Evolutionary conservation across 2,113 vertebrate genomes (phyloP).

Genomic region (Apistogramma diplotaenia): DNA sequence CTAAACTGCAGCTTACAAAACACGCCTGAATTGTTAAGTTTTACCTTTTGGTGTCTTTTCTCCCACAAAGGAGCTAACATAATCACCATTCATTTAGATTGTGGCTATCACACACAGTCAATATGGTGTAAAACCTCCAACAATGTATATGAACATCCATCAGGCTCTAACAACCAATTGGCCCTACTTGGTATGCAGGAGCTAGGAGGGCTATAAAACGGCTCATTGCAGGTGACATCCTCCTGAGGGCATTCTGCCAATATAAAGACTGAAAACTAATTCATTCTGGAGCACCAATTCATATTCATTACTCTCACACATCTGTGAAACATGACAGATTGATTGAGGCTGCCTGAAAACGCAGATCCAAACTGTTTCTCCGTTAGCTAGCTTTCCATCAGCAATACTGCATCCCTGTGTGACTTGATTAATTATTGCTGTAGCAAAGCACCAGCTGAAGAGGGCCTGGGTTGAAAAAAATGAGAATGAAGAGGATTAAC

Average conservation of each 20-base stretch:
- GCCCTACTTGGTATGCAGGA: slow-evolving; percentile 47
- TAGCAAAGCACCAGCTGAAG: background rate
- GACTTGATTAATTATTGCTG: slow-evolving; percentile 32
- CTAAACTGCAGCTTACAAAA: background rate
- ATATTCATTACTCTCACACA: slow-evolving; percentile 57
- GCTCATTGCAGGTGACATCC: slow-evolving; percentile 60
- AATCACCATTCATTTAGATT: slow-evolving; percentile 7
- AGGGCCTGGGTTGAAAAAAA: background rate
- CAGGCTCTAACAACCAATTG: slow-evolving; percentile 6
- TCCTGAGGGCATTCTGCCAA: slow-evolving; percentile 54
- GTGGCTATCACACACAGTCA: slow-evolving; percentile 20
- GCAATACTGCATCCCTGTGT: background rate
- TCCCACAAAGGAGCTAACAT: background rate
- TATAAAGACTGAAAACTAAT: slow-evolving; percentile 52
- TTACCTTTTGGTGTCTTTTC: background rate
- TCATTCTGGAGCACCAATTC: slow-evolving; percentile 51
- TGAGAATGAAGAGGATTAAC: background rate
- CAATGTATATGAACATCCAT: slow-evolving; percentile 1
- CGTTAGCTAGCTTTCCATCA: slow-evolving; percentile 29
- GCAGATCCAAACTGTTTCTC: slow-evolving; percentile 28
- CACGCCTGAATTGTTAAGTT: background rate
- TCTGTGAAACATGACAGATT: slow-evolving; percentile 51
- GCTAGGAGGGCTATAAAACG: slow-evolving; percentile 45
- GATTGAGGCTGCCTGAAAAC: slow-evolving; percentile 39
- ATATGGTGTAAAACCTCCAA: slow-evolving; percentile 20